Conservation (phyloP, 2,888 invertebrate species). For the Limenitis camilla region DNA sequence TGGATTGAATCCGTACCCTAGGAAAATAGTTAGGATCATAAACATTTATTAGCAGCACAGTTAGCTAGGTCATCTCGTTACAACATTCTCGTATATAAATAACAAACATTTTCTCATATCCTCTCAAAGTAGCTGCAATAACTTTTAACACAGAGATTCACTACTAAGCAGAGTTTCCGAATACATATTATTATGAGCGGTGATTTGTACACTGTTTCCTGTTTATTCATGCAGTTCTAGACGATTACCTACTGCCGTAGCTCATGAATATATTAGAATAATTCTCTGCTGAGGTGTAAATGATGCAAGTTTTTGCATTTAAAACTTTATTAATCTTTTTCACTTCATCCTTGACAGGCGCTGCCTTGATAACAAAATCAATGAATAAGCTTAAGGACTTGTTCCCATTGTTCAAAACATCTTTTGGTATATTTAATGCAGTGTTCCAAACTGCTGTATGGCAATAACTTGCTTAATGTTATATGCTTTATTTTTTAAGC, state of each 20-base stretch:
- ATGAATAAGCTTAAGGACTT: slow-evolving; percentile 12
- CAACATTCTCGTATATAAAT: too few species aligned
- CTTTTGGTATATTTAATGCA: too few species aligned
- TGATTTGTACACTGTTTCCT: slow-evolving; percentile 65
- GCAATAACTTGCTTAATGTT: too few species aligned
- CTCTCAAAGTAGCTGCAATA: background rate
- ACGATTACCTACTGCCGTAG: slow-evolving; percentile 63
- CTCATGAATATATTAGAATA: slow-evolving; percentile 71
- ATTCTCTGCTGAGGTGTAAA: slow-evolving; percentile 64
- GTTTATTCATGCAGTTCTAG: slow-evolving; percentile 67
- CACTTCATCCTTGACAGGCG: slow-evolving; percentile 8
- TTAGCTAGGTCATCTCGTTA: too few species aligned
- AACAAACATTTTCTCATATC: background rate
- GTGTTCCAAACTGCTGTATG: too few species aligned
- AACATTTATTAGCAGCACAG: too few species aligned
- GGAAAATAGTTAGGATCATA: too few species aligned
- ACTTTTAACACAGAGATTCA: background rate
- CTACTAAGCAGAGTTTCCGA: slow-evolving; percentile 2
- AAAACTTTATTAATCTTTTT: slow-evolving; percentile 61
- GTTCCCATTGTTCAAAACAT: too few species aligned
- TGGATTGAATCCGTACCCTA: too few species aligned
- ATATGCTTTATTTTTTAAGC: too few species aligned
- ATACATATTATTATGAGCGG: slow-evolving; percentile 30
- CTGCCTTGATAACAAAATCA: slow-evolving; percentile 8
- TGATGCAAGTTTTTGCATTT: slow-evolving; percentile 70